phyloP scores from a whole-genome alignment of 1,140 invertebrate species.

The Fopius arisanus region DNA sequence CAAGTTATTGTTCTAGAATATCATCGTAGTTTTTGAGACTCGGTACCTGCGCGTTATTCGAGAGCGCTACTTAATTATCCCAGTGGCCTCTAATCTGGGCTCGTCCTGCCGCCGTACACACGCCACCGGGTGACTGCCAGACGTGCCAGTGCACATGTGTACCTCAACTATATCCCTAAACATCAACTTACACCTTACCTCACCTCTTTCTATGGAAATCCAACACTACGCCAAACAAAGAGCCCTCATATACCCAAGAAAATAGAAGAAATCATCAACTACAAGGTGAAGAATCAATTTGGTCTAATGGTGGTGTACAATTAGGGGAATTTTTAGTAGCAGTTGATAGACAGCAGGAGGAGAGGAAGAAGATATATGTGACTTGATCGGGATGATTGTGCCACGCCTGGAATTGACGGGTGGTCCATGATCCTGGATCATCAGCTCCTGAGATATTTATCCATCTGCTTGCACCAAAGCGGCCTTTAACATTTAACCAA shows the following conservation, averaged over 20 bases:
- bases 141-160: background rate
- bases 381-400: slow-evolving; percentile 22
- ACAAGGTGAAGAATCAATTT: slow-evolving; percentile 32
- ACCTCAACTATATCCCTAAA: background rate
- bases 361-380: slow-evolving; percentile 22
- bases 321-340: slow-evolving; percentile 21
- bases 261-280: background rate
- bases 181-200: background rate
- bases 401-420: slow-evolving; percentile 31
- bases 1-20: slow-evolving; percentile 13
- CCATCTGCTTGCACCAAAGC: background rate
- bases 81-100: slow-evolving; percentile 60
- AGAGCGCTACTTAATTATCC: slow-evolving; percentile 65
- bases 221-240: background rate
- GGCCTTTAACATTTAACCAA: too few species aligned
- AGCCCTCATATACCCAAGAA: background rate
- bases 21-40: slow-evolving; percentile 24
- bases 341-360: slow-evolving; percentile 4
- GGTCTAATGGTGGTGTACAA: slow-evolving; percentile 25
- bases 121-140: slow-evolving; percentile 43
- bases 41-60: slow-evolving; percentile 54
- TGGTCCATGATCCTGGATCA: background rate
- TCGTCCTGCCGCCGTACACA: slow-evolving; percentile 53
- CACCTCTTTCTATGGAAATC: background rate
- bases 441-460: background rate